Base-by-base conservation (phyloP, 2,113 vertebrate species). In the Siniperca knerii region DNA sequence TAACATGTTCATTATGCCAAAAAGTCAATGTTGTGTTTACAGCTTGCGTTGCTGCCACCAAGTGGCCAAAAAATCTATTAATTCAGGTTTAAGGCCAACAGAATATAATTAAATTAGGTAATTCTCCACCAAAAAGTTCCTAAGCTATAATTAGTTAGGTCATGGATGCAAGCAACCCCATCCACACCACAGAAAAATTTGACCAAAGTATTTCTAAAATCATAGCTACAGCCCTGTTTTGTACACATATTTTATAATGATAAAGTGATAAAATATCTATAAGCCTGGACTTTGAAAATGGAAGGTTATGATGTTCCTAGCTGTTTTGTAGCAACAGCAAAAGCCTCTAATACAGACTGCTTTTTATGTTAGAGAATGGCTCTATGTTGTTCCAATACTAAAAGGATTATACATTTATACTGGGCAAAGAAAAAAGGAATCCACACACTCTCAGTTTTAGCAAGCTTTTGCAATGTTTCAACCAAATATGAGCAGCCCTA, bases 391-490 rank as follows among this genome's bases (percentile, higher is more conserved):
- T 67, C 60, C 37, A 46, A 0, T 1, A n/a, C 61, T 79, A 21
- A 74, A 81, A 68, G 58, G 73, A 73, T 87, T 74, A 33, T 3
- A 58, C 74, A 44, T 79, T 25, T 21, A 40, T 25, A 11, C 55
- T 60, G 33, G 13, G 37, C 57, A 18, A 55, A 54, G 33, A 23
- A 50, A 46, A 52, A 67, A 74, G 3, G 20, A 79, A 68, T 48
- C 40, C 50, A 20, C 66, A 23, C 66, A 6, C 8, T 35, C 62
- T 58, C 9, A 12, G 70, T 82, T 20, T 72, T 21, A 35, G 61
- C 11, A 15, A 69, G 75, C 37, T 81, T 75, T 75, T 52, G 1
- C 77, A 9, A 0, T 16, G 61, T 77, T 75, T 73, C 23, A 82
- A 54, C 55, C 52, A 46, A 85, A 89, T 48, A 3, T 4, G 12